Percentiles rank a stretch among this genome's conserved stretches.
These are phyloP conservation scores for Rhingia campestris DNA, from an alignment of 2,888 invertebrate genomes.

Conservation along the genomic window DNA sequence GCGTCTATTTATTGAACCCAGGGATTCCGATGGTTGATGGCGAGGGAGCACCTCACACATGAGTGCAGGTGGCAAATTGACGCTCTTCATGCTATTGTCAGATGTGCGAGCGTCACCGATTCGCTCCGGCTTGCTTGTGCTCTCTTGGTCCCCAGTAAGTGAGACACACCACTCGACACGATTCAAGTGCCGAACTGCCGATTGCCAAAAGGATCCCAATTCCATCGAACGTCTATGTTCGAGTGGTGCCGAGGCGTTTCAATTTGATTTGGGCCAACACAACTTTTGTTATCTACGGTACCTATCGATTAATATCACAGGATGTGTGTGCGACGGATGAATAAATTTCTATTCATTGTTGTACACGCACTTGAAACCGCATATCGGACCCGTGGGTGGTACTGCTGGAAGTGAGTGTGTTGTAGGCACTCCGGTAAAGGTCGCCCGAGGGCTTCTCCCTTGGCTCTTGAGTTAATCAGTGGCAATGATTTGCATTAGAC, in stretches of 20 bases:
- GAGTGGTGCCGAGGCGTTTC: conserved; percentile 45
- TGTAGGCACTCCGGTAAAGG: conserved; percentile 36
- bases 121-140: conserved; percentile 6
- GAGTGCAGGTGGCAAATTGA: conserved; percentile 74
- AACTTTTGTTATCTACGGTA: conserved; percentile 56
- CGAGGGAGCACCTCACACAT: conserved; percentile 40
- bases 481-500: conserved; percentile 68
- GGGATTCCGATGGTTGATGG: conserved; percentile 49
- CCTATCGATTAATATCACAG: conserved; percentile 18
- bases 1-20: conserved; percentile 56
- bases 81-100: conserved; percentile 70
- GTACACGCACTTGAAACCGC: conserved; percentile 58
- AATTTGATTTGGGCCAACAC: conserved; percentile 54
- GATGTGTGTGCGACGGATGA: conserved; percentile 28
- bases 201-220: conserved; percentile 38
- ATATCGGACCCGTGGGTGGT: conserved; percentile 3
- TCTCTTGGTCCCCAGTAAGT: background rate
- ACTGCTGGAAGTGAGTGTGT: conserved; percentile 3
- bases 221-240: conserved; percentile 33
- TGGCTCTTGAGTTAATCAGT: conserved; percentile 70
- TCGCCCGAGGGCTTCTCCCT: conserved; percentile 52
- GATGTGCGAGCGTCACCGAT: conserved; percentile 45
- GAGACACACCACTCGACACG: conserved; percentile 28
- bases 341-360: conserved; percentile 56
- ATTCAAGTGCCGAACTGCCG: conserved; percentile 42